Evolutionary conservation across 2,888 invertebrate species (phyloP), one percentile per base, ranked within the genome.

Genomic region (Euclidia mi): DNA sequence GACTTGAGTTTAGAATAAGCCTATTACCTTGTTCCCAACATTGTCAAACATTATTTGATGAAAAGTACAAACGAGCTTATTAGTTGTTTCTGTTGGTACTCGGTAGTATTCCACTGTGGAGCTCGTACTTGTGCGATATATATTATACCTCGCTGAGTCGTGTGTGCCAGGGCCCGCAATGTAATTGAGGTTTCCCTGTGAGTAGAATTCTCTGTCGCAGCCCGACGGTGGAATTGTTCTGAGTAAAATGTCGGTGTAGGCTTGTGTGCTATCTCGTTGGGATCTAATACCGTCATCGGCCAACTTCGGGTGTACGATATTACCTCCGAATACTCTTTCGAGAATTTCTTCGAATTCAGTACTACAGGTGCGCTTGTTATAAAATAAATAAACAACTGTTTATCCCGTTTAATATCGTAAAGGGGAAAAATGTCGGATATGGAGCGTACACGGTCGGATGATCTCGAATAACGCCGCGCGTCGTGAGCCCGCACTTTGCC

Each of bases 1-100:
- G 43, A 55, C 17, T 46, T 56, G 44, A 18, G 41, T 60, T 56
- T 66, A 44, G 53, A 66, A 50, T 42, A 46, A 37, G 37, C 45
- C 42, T 56, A 41, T 58, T 70, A 73, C 56, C 38, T 29, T 48
- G 29, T 55, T 49, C 49, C 37, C 40, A 49, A 72, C 41, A 45
- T 29, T 38, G 45, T 65, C 34, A 11, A 18, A 34, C 28, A 28
- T 42, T 35, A 41, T 25, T 41, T 38, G 29, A 49, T 43, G 47
- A 47, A 62, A 62, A 62, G 66, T 57, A 52, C 25, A 42, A 42
- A 43, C 35, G 20, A 38, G 28, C 42, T 61, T 50, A 47, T 49
- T 40, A 46, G 43, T 12, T 52, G 43, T 49, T 28, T 42, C 42
- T 44, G 50, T 44, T 50, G 3, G 18, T 11, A 20, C 31, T 14